phyloP scores from a whole-genome alignment of 2,888 invertebrate species.

The Plusia festucae region DNA sequence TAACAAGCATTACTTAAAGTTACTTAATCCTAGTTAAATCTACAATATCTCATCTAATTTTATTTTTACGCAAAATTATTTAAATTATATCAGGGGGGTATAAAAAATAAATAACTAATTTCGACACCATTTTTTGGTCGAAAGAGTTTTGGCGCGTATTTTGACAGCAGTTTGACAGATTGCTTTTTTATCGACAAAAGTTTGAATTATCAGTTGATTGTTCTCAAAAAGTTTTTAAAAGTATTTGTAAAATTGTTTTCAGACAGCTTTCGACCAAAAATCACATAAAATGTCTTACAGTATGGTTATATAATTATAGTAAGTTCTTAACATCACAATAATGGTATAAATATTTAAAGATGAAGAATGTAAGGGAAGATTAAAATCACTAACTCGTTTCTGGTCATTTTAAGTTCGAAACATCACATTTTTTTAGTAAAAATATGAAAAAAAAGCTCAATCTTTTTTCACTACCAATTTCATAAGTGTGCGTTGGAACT shows the following conservation, averaged over 20 bases:
- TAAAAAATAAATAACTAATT: slow-evolving; percentile 58
- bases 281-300: slow-evolving; percentile 39
- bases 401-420: slow-evolving; percentile 62
- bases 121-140: slow-evolving; percentile 45
- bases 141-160: slow-evolving; percentile 25
- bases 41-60: slow-evolving; percentile 51
- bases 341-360: slow-evolving; percentile 61
- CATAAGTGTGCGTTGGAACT: slow-evolving; percentile 54
- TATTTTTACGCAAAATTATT: slow-evolving; percentile 56
- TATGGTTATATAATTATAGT: slow-evolving; percentile 53
- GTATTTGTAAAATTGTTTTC: background rate
- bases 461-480: slow-evolving; percentile 49
- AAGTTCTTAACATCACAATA: slow-evolving; percentile 57
- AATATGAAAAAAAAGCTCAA: slow-evolving; percentile 50
- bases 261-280: slow-evolving; percentile 40
- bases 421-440: slow-evolving; percentile 56
- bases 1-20: slow-evolving; percentile 57
- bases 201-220: background rate
- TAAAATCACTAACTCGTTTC: slow-evolving; percentile 61
- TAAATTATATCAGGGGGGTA: slow-evolving; percentile 57
- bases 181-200: background rate
- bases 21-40: slow-evolving; percentile 54
- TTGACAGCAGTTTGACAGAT: slow-evolving; percentile 2
- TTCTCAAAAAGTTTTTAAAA: background rate
- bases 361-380: slow-evolving; percentile 58